Base-by-base conservation (phyloP, 1,140 invertebrate genomes). In the Microplitis demolitor region DNA sequence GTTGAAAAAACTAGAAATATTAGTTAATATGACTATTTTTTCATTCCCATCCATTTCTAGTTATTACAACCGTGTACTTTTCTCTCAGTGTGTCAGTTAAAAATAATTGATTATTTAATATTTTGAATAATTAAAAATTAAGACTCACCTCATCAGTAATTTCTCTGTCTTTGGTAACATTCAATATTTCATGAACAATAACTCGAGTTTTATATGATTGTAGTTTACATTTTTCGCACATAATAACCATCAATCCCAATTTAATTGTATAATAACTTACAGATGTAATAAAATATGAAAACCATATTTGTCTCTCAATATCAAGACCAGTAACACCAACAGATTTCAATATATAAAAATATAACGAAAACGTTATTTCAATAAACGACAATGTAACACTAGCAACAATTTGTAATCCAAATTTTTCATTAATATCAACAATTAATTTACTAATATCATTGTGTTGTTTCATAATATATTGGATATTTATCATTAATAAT, bases 301-400 rank as follows among this genome's bases (percentile, higher is more conserved):
- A 78, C 83, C 83, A 85, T 62, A 81, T 77, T 34, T 84, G 78
- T n/a, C 69, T 78, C 0, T 83, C 72, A 0, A 62, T 24, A 9
- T 78, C 61, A 1, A 66, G 11, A 9, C 60, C 16, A 24, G 34
- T 63, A 0, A 69, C 37, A 3, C 61, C 58, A 2, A 66, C 53
- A 34, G 24, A 13, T 5, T 77, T 67, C 0, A 84, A 11, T 66
- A 86, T 75, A 45, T 77, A 82, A 71, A 86, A 87, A 45, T 85
- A 86, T 4, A 86, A 61, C 1, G 79, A 81, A 34, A 87, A 87
- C 0, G 84, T 86, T 3, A 83, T 69, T 45, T 83, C 78, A 0
- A 74, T 74, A 50, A 86, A 87, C 0, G 84, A 86, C 1, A 81
- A 68, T 0, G 78, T 77, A 3, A 84, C 74, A 0, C 78, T 69